Evolutionary conservation across 2,888 invertebrate species (phyloP), one percentile per base, ranked within the genome.

Genomic region (Pseudoips prasinana): DNA sequence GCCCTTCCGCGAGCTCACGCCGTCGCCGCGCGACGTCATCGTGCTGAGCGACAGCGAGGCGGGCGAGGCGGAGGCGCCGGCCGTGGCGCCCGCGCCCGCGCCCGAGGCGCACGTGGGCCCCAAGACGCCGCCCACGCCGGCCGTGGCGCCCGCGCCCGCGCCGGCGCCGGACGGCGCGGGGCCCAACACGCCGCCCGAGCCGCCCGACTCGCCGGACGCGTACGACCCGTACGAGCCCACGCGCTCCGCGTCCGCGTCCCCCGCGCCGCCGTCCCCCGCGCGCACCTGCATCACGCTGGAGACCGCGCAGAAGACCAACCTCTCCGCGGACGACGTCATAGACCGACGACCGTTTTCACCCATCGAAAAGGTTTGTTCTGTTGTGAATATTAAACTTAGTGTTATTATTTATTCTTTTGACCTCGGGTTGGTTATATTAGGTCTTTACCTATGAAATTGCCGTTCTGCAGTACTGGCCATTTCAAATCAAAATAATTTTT

Each of bases 181-280:
- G 0, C 86, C 92, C 23, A 91, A 91, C 11, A 92, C 92, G 8
- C 92, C 92, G 2, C 92, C 92, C 0, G 82, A 90, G 60, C 78
- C 76, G 29, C 73, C 75, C 8, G 60, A 93, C 92, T 29, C 94
- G 7, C 95, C 95, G 0, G 95, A 95, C 75, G 95, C 93, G 1
- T 96, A 96, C 77, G 96, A 96, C 91, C 96, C 96, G 1, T 96
- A 96, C 77, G 96, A 96, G 78, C 96, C 96, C 0, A 96, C 96
- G 5, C 95, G 95, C 73, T 95, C 96, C 0, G 84, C 93, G 9
- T 93, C 93, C 7, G 92, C 91, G 0, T 91, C 92, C 0, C 92
- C 91, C 0, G 51, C 59, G 33, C 54, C 36, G 39, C 37, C 55
- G 28, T 37, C 61, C 17, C 61, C 69, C 14, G 58, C 65, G 36